Percentiles rank a stretch among this genome's conserved stretches.
These are phyloP conservation scores for Psittacula echo DNA, from an alignment of 2,797 vertebrate species.

Conservation along the genomic window DNA sequence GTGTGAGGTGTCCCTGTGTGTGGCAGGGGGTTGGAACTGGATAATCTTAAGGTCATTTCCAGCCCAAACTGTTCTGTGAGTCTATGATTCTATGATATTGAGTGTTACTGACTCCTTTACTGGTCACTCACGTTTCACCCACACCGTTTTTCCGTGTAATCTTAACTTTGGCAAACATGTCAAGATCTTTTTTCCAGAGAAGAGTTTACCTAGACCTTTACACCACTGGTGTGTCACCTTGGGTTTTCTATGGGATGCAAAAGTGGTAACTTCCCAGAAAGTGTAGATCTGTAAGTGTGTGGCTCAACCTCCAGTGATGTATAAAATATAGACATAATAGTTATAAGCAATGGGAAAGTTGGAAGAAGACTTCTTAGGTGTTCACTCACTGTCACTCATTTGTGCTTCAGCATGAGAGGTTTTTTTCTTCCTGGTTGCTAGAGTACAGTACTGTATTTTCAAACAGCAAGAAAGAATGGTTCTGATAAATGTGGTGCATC, in stretches of 20 bases:
- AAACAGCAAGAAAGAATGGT: background rate
- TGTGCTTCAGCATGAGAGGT: background rate
- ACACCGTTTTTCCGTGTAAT: background rate
- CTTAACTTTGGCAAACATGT: background rate
- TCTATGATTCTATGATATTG: background rate
- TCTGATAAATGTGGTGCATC: background rate
- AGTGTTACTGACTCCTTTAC: background rate
- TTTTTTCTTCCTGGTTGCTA: background rate
- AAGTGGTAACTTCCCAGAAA: background rate
- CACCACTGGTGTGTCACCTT: background rate
- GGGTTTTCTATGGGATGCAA: background rate
- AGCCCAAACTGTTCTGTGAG: background rate
- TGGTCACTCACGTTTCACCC: background rate
- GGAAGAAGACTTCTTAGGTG: background rate
- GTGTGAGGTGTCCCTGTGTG: background rate
- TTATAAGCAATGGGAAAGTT: background rate
- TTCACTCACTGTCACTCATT: background rate
- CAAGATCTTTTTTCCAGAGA: background rate
- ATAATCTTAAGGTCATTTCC: background rate
- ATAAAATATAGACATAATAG: background rate
- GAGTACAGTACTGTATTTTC: background rate
- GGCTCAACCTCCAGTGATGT: background rate
- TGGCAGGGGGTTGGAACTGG: background rate
- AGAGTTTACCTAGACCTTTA: background rate
- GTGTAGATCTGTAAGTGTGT: background rate